phyloP scores from a whole-genome alignment of 2,797 vertebrate species.

The Pseudochirops corinnae region DNA sequence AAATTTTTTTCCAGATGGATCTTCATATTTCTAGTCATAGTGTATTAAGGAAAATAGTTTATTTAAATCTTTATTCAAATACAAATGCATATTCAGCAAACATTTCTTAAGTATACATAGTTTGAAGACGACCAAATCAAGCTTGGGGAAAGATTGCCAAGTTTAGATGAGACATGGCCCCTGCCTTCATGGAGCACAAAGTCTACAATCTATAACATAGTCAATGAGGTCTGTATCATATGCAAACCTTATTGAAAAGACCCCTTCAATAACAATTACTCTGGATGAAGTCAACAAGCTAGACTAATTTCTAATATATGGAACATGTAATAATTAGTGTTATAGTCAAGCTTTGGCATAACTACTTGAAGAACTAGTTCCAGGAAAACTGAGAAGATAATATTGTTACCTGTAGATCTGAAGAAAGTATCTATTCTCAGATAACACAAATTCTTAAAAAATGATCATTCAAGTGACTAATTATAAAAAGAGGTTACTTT shows the following conservation, averaged over 20 bases:
- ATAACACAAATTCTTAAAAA: background rate
- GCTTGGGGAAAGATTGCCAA: background rate
- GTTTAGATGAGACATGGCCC: background rate
- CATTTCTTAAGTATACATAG: background rate
- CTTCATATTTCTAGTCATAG: slow-evolving; percentile 82
- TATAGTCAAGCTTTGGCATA: background rate
- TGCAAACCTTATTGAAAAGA: background rate
- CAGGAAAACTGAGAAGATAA: background rate
- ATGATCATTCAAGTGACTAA: background rate
- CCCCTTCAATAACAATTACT: background rate
- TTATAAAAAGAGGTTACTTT: background rate
- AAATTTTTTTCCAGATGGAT: slow-evolving; percentile 84
- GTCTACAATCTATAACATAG: background rate
- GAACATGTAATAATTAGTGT: background rate
- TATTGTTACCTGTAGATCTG: background rate
- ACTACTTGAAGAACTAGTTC: background rate
- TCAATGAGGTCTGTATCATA: background rate
- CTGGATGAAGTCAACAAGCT: background rate
- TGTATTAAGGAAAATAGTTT: slow-evolving; percentile 84
- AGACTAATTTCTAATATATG: background rate
- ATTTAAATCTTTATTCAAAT: slow-evolving; percentile 4
- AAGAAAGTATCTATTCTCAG: background rate
- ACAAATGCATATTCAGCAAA: background rate
- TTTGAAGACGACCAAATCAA: background rate
- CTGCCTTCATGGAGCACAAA: background rate